These are phyloP conservation scores for Scolanthus callimorphus DNA, from an alignment of 92 coral and sea anemone species.

Conservation along the genomic window DNA sequence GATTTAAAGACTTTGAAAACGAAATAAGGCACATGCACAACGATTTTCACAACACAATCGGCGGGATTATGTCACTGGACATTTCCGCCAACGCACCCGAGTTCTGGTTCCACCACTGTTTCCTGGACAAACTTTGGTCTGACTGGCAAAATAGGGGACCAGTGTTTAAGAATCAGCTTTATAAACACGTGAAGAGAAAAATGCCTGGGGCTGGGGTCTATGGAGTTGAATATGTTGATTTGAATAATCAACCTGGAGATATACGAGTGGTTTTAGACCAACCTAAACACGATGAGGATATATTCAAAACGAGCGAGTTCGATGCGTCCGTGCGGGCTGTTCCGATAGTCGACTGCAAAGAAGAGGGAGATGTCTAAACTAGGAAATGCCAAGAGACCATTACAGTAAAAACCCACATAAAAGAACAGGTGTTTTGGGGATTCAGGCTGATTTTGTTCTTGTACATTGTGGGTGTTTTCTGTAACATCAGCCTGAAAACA, in stretches of 20 bases:
- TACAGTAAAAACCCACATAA: too few relatives aligned
- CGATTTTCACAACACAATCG: conserved; percentile 27
- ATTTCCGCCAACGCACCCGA: conserved; percentile 22
- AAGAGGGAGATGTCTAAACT: too few relatives aligned
- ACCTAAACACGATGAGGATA: conserved; percentile 3
- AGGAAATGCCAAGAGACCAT: too few relatives aligned
- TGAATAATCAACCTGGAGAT: conserved; percentile 59
- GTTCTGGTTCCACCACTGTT: conserved; percentile 18
- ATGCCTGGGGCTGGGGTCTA: conserved; percentile 49
- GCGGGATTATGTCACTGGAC: conserved; percentile 32
- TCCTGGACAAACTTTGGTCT: conserved; percentile 43
- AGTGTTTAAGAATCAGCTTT: conserved; percentile 30
- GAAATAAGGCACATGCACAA: conserved; percentile 27
- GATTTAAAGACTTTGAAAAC: conserved; percentile 28
- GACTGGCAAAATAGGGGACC: conserved; percentile 25
- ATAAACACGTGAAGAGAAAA: conserved; percentile 9
- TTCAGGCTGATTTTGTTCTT: too few relatives aligned
- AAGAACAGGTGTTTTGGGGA: too few relatives aligned
- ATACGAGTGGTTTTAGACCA: conserved; percentile 40
- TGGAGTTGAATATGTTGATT: conserved; percentile 36
- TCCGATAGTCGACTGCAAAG: too few relatives aligned
- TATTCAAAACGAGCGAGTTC: too few relatives aligned
- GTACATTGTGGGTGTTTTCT: too few relatives aligned
- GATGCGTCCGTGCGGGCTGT: too few relatives aligned
- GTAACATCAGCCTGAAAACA: too few relatives aligned